Conservation (phyloP, 2,888 invertebrate genomes). For the Carabus problematicus region DNA sequence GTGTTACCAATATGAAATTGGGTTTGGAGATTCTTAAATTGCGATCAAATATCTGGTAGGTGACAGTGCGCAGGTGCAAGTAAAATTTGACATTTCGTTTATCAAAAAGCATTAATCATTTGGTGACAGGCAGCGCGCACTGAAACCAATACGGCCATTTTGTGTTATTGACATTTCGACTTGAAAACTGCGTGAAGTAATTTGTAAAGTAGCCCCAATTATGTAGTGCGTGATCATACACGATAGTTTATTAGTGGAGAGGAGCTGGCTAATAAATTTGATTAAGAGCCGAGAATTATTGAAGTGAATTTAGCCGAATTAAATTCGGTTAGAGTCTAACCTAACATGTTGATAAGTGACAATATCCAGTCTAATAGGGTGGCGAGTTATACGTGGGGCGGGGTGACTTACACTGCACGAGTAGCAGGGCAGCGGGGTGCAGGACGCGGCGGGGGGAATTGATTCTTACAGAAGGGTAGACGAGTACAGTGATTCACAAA, state of each 20-base stretch:
- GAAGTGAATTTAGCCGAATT: constrained; percentile 31
- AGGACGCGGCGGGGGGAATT: neutral
- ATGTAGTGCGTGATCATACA: no score
- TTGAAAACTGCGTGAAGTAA: neutral
- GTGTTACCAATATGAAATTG: no score
- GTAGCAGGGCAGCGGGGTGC: neutral
- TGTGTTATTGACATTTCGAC: constrained; percentile 5
- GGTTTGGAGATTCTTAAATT: no score
- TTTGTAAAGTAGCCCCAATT: neutral
- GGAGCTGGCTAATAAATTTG: neutral
- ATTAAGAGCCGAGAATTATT: constrained; percentile 21
- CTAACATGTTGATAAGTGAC: constrained; percentile 41
- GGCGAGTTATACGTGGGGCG: constrained; percentile 35
- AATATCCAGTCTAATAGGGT: constrained; percentile 37
- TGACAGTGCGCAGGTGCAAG: constrained; percentile 9
- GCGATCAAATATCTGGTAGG: no score
- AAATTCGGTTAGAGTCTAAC: constrained; percentile 30
- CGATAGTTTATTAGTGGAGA: neutral
- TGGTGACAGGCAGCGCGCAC: constrained; percentile 5
- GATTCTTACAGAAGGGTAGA: neutral
- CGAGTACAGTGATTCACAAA: neutral
- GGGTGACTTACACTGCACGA: neutral
- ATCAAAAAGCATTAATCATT: constrained; percentile 8
- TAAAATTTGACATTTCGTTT: constrained; percentile 5
- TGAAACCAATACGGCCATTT: constrained; percentile 1